These are phyloP conservation scores for Epizoanthus ramosus DNA, from an alignment of 92 coral and sea anemone genomes.

Conservation along the genomic window DNA sequence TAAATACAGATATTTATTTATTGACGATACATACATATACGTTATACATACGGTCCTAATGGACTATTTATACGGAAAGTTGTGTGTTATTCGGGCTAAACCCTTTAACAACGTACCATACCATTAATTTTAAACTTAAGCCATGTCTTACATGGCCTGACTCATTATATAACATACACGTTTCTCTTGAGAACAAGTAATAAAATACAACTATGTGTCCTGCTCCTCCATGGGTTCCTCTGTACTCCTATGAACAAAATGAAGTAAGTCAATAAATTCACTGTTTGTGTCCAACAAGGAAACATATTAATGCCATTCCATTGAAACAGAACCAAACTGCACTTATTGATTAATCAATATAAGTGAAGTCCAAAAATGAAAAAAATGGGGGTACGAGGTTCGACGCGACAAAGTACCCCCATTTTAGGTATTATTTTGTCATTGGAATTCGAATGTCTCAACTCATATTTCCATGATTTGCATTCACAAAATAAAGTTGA, in stretches of 20 bases:
- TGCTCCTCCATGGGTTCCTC: conserved; percentile 88
- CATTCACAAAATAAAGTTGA: too few species aligned
- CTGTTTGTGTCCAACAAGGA: neutral
- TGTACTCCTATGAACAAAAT: conserved; percentile 56
- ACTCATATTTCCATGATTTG: too few species aligned
- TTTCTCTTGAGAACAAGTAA: neutral
- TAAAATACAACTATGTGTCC: conserved; percentile 47
- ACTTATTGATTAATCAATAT: too few species aligned
- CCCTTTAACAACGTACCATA: conserved; percentile 25
- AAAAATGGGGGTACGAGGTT: too few species aligned
- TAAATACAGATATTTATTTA: conserved; percentile 25
- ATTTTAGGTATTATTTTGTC: too few species aligned
- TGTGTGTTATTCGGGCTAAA: conserved; percentile 14
- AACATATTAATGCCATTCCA: neutral
- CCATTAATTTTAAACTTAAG: conserved; percentile 21
- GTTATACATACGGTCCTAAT: conserved; percentile 35
- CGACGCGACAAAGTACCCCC: too few species aligned
- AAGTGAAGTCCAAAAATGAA: neutral
- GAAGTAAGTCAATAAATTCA: neutral
- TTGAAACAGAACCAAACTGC: too few species aligned
- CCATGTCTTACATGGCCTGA: conserved; percentile 37
- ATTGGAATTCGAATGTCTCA: too few species aligned
- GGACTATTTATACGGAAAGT: conserved; percentile 27
- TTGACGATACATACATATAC: conserved; percentile 23
- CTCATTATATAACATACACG: neutral